These are phyloP conservation scores for Eristalinus sepulchralis DNA, from an alignment of 2,888 invertebrate species.

Conservation along the genomic window DNA sequence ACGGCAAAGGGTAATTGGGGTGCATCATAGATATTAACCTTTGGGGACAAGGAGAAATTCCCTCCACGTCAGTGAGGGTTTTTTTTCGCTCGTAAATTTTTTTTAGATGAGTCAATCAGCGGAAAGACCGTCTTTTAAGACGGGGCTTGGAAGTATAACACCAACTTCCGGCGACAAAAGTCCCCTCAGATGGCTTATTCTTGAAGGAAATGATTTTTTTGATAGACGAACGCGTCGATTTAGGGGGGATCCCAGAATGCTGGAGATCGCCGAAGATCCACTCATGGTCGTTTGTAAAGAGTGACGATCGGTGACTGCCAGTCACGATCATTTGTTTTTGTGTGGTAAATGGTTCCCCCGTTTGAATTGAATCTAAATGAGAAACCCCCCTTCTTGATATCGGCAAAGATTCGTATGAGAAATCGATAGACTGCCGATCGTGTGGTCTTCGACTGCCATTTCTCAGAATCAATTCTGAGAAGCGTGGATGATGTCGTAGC, in stretches of 20 bases:
- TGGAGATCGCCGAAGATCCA: neutral
- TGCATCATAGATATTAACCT: neutral
- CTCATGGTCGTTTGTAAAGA: neutral
- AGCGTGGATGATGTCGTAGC: too few relatives aligned
- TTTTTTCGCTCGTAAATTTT: neutral
- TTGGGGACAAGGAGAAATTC: neutral
- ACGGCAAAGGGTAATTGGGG: neutral
- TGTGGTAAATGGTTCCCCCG: neutral
- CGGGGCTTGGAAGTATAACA: neutral
- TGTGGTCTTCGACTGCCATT: too few relatives aligned
- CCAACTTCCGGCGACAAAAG: neutral
- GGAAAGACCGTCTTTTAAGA: conserved; percentile 9
- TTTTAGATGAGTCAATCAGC: neutral
- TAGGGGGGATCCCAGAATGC: neutral
- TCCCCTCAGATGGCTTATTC: neutral
- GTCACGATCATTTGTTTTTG: neutral
- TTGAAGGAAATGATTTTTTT: neutral
- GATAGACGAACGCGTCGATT: neutral
- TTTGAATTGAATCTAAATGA: neutral
- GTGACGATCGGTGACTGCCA: neutral
- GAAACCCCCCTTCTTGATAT: neutral
- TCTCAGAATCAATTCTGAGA: too few relatives aligned
- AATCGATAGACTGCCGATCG: neutral
- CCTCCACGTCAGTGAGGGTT: conserved; percentile 12
- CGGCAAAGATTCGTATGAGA: neutral